These are phyloP conservation scores for Drosophila dunni DNA, from an alignment of 1,140 invertebrate species.

Conservation along the genomic window DNA sequence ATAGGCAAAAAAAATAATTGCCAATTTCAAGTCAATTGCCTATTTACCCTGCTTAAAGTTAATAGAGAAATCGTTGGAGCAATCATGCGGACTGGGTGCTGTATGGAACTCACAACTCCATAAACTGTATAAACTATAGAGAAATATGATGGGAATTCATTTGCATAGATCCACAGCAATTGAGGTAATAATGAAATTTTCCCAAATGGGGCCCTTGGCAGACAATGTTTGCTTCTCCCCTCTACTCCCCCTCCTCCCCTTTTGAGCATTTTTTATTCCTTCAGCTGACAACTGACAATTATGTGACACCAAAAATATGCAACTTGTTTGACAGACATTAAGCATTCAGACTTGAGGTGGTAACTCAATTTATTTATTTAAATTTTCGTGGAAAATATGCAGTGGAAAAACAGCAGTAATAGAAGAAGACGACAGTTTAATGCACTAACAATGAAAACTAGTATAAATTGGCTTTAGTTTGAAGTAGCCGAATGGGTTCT, in stretches of 20 bases:
- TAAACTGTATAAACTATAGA: slow-evolving; percentile 34
- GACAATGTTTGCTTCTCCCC: neutral
- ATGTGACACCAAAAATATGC: slow-evolving; percentile 58
- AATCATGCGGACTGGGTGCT: slow-evolving; percentile 41
- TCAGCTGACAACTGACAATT: slow-evolving; percentile 37
- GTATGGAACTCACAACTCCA: slow-evolving; percentile 3
- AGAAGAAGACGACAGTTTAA: neutral
- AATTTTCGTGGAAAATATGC: slow-evolving; percentile 45
- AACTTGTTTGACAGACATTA: slow-evolving; percentile 74
- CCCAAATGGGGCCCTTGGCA: slow-evolving; percentile 48
- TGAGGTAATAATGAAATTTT: slow-evolving; percentile 75
- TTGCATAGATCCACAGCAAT: slow-evolving; percentile 69
- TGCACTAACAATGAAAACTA: neutral
- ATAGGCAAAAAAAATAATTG: slow-evolving; percentile 69
- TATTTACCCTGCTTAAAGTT: slow-evolving; percentile 81
- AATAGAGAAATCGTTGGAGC: slow-evolving; percentile 76
- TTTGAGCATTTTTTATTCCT: neutral
- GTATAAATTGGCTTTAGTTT: neutral
- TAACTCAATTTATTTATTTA: slow-evolving; percentile 84
- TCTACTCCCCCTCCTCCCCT: no score
- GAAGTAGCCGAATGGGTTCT: no score
- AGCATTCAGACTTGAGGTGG: slow-evolving; percentile 60
- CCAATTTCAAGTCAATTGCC: slow-evolving; percentile 83
- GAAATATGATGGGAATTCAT: slow-evolving; percentile 49
- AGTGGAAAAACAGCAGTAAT: neutral